Evolutionary conservation across 2,888 invertebrate species (phyloP), one percentile per base, ranked within the genome.

Genomic region (Deilephila porcellus): DNA sequence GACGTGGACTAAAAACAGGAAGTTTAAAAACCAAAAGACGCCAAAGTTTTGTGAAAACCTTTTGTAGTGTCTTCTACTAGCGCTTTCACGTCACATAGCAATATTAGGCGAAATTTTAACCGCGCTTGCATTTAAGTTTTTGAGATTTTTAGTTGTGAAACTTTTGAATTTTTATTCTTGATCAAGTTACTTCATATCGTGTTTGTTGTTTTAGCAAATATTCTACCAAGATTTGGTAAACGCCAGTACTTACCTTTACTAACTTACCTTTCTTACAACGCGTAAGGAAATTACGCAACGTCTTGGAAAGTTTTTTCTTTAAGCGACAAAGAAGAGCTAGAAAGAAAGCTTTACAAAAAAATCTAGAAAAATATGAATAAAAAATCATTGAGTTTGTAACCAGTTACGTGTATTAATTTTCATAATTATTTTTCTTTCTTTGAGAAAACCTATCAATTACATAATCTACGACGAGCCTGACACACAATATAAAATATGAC

Each of bases 1-100:
- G 81, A 79, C 75, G 73, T 82, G 82, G 79, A 78, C 77, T 78
- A 81, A 81, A 80, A 85, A 80, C 81, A 81, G 85, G 83, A 85
- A 83, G 81, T 78, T 80, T 79, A 82, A 81, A 82, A 82, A 80
- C 79, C 80, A 78, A 64, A 77, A 78, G 81, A 81, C 78, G 78
- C 73, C 29, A 75, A 84, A 82, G 76, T 83, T 85, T 79, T 72
- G 71, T 77, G 78, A 56, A 45, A 75, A 77, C 79, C 83, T 84
- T 84, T 81, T 80, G 82, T 72, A 72, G 29, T 56, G 71, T 20
- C 62, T 25, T 52, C 56, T 73, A 34, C 60, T 70, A 34, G n/a
- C 19, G 32, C 29, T 56, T 60, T 70, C 37, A 60, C 20, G 8
- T 62, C 72, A 72, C 32, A 45, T 63, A 20, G 11, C 11, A 32